These are phyloP conservation scores for Enteromius treurensis DNA, from an alignment of 2,797 vertebrate genomes.

Conservation along the genomic window DNA sequence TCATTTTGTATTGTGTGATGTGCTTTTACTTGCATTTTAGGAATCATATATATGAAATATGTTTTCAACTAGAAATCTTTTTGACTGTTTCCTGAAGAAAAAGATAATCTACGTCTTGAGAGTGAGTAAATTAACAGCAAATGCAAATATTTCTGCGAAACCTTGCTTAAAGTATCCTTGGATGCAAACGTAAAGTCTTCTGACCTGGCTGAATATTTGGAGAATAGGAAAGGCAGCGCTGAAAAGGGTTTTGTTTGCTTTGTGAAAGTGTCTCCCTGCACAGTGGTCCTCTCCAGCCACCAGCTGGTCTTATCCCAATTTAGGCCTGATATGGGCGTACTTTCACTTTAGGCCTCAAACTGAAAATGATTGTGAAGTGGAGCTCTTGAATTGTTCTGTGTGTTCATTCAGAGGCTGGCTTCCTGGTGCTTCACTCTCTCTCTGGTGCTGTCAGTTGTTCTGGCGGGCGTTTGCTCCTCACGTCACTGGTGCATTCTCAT, in stretches of 20 bases:
- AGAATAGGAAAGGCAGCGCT: neutral
- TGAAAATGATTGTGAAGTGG: neutral
- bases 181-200: neutral
- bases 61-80: too few relatives aligned
- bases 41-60: too few relatives aligned
- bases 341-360: neutral
- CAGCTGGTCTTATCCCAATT: neutral
- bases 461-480: conserved; percentile 42
- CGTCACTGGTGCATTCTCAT: conserved; percentile 37
- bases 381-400: neutral
- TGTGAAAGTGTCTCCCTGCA: neutral
- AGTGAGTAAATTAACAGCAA: too few relatives aligned
- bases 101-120: too few relatives aligned
- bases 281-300: neutral
- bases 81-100: too few relatives aligned
- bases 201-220: neutral
- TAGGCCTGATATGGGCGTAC: neutral
- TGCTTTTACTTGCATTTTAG: too few relatives aligned
- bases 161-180: neutral
- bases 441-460: conserved; percentile 36
- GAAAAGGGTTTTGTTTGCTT: neutral
- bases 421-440: neutral
- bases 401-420: conserved; percentile 8
- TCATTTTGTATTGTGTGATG: too few relatives aligned
- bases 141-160: too few relatives aligned